Conservation (phyloP, 1,140 invertebrate species). For the Eriosoma lanigerum region DNA sequence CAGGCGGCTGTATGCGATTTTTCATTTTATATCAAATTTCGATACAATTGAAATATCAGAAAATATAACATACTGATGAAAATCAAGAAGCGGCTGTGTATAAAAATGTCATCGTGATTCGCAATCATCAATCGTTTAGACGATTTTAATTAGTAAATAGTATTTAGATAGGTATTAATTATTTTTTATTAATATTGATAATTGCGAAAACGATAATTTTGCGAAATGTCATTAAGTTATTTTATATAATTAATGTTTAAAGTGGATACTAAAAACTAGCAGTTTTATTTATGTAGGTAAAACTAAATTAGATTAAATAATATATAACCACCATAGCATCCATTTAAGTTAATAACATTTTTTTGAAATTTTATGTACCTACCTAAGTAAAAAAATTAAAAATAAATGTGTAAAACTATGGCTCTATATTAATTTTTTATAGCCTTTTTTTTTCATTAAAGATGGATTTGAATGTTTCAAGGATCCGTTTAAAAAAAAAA, state of each 20-base stretch:
- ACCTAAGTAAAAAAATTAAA: too few species aligned
- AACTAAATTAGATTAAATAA: neutral
- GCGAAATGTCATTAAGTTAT: neutral
- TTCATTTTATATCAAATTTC: conserved; percentile 10
- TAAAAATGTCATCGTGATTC: too few species aligned
- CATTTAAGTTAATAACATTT: neutral
- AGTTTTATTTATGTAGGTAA: too few species aligned
- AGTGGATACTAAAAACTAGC: neutral
- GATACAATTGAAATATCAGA: conserved; percentile 31
- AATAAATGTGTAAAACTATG: neutral
- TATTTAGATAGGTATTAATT: neutral
- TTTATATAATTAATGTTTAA: neutral
- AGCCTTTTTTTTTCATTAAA: conserved; percentile 20
- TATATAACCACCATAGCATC: neutral
- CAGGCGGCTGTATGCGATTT: conserved; percentile 1
- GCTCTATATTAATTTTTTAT: neutral
- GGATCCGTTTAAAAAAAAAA: conserved; percentile 1
- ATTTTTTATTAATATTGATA: neutral
- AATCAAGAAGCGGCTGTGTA: neutral
- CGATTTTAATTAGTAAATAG: neutral
- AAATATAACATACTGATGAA: neutral
- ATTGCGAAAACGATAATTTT: too few species aligned
- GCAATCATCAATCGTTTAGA: neutral
- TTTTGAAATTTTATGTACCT: neutral
- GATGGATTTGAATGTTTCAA: conserved; percentile 22